Base-by-base conservation (phyloP, 1,140 invertebrate species). In the Pogonognathellus flavescens region DNA sequence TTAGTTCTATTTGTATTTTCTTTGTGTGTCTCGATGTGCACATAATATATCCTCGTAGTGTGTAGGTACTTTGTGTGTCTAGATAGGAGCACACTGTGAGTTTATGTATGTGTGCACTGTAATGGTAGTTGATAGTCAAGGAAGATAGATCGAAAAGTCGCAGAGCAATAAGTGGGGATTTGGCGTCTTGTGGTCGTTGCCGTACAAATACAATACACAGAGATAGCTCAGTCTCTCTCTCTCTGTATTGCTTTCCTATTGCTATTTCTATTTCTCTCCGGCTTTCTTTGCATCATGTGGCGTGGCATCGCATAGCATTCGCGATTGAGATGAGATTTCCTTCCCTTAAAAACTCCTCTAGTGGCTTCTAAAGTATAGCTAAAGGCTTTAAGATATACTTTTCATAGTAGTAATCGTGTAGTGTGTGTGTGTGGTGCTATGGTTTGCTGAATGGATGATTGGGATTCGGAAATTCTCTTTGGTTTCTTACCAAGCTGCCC, bases 321-420 rank as follows among this genome's bases (percentile, higher is more conserved):
- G 83, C 83, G 83, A 84, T 84, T 76, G 83, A 84, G 83, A 84
- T 84, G 83, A 84, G 70, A 84, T 84, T 59, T 80, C 52, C 53
- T 16, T 76, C 62, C 22, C 59, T 76, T n/a, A 49, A 25, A 49
- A 41, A 49, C 53, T 57, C 53, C 31, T 76, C 14, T 31, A 41
- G 70, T 25, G 9, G 53, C 53, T 57, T 57, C 11, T 18, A 62
- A 76, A 50, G 22, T 76, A 76, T 49, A 50, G 70, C 70, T 76
- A 50, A 76, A 76, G 70, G 70, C 70, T 76, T 76, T 76, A 76
- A 6, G 49, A 76, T 76, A 49, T 31, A 49, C n/a, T 41, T 41
- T 41, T 3, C 6, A 41, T 41, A 41, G 31, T 41, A 41, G 31
- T 41, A 41, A 6, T 41, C 31, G 31, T 3, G 31, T 41, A 41